Evolutionary conservation across 53 echinoderm and acorn worm genomes (phyloP).

Genomic region (Astropecten irregularis): DNA sequence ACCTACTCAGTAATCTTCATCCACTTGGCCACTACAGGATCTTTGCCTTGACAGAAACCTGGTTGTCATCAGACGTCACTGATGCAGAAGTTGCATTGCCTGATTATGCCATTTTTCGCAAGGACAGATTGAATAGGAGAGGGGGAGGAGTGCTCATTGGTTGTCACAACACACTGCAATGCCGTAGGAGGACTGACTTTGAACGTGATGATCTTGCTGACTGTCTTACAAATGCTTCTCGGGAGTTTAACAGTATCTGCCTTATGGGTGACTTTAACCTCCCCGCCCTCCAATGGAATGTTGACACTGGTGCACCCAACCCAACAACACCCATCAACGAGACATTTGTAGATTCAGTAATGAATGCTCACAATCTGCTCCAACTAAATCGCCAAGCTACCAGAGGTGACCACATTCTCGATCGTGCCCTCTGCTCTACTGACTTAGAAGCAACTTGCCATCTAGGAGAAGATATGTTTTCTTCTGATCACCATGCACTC

Average conservation of each 20-base stretch:
- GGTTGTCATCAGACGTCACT: constrained; percentile 21
- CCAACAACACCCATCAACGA: constrained; percentile 8
- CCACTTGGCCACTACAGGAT: constrained; percentile 13
- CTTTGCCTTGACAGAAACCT: constrained; percentile 47
- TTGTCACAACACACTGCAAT: constrained; percentile 13
- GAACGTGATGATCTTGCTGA: constrained; percentile 7
- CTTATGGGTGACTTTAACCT: constrained; percentile 29
- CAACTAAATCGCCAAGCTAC: neutral
- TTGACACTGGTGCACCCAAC: neutral
- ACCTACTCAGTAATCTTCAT: neutral
- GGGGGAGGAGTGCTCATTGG: constrained; percentile 37
- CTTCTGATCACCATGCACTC: no score
- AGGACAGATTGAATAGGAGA: constrained; percentile 21
- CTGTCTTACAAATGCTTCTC: neutral
- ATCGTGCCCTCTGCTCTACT: neutral
- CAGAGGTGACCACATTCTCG: neutral
- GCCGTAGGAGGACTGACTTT: constrained; percentile 2
- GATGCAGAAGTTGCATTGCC: constrained; percentile 37
- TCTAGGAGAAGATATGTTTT: neutral
- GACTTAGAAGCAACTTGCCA: neutral
- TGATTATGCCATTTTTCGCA: neutral
- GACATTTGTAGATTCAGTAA: constrained; percentile 13
- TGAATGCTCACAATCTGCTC: constrained; percentile 2
- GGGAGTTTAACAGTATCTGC: neutral
- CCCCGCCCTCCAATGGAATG: constrained; percentile 7